phyloP scores from a whole-genome alignment of 1,140 invertebrate genomes.

The Drosophila saltans region DNA sequence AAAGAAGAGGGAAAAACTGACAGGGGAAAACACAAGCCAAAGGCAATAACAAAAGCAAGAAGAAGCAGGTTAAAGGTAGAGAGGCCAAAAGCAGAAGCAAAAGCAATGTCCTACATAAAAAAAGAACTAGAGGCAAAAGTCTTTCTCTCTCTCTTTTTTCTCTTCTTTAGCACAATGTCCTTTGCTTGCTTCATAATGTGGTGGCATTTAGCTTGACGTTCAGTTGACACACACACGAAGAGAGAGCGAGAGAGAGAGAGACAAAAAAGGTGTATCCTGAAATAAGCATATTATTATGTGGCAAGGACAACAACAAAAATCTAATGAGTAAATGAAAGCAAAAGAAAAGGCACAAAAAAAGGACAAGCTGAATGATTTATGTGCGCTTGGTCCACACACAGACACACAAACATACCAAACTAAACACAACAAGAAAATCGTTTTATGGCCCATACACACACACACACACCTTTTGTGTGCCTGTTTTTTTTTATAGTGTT shows the following conservation, averaged over 20 bases:
- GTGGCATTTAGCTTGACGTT: slow-evolving; percentile 2
- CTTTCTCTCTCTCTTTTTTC: background rate
- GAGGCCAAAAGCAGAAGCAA: background rate
- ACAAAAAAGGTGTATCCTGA: slow-evolving; percentile 72
- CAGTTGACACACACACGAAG: slow-evolving; percentile 11
- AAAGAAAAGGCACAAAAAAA: slow-evolving; percentile 11
- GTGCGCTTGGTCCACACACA: slow-evolving; percentile 21
- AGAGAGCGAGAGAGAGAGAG: slow-evolving; percentile 29
- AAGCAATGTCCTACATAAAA: background rate
- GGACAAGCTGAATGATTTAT: slow-evolving; percentile 70
- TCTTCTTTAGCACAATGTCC: background rate
- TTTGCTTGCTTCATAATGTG: slow-evolving; percentile 1
- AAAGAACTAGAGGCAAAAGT: background rate
- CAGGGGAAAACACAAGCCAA: background rate
- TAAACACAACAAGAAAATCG: slow-evolving; percentile 33
- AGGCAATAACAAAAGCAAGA: background rate
- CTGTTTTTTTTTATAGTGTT: slow-evolving; percentile 67
- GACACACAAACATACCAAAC: background rate
- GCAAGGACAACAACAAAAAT: slow-evolving; percentile 49
- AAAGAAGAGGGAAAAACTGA: background rate
- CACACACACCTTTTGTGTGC: slow-evolving; percentile 42
- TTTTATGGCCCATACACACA: slow-evolving; percentile 25
- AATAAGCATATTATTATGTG: slow-evolving; percentile 81
- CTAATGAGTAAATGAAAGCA: slow-evolving; percentile 75
- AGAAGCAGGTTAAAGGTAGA: background rate